These are phyloP conservation scores for Pitangus sulphuratus DNA, from an alignment of 2,797 vertebrate species.

Conservation along the genomic window DNA sequence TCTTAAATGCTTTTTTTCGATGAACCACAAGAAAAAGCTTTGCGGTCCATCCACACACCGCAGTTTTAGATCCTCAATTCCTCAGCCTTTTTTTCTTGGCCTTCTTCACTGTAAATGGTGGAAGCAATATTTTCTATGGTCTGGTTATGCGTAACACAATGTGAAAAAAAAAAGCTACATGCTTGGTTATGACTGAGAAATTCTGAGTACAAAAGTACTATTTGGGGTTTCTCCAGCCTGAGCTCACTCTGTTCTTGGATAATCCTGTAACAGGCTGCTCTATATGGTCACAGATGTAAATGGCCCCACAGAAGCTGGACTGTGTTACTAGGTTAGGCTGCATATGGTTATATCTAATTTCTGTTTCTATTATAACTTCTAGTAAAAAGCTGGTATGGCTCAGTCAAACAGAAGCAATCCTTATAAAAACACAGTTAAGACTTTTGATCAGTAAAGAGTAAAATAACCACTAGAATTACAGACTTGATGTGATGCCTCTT, in stretches of 20 bases:
- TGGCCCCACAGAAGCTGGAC: not conserved
- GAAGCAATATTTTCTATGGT: not conserved
- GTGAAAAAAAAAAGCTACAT: not conserved
- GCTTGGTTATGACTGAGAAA: not conserved
- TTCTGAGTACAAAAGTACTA: not conserved
- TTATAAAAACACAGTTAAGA: not conserved
- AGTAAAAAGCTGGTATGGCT: not conserved
- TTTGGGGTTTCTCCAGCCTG: constrained; percentile 16
- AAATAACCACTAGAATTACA: not conserved
- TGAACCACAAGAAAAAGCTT: constrained; percentile 37
- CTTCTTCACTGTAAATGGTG: not conserved
- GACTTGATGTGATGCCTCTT: not conserved
- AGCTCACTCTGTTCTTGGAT: constrained; percentile 8
- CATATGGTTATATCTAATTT: not conserved
- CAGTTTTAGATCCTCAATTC: not conserved
- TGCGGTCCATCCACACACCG: not conserved
- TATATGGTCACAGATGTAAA: not conserved
- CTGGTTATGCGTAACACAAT: not conserved
- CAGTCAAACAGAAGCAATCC: not conserved
- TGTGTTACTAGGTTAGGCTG: not conserved
- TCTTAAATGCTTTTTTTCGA: not conserved
- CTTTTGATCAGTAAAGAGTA: not conserved
- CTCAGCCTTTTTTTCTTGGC: not conserved
- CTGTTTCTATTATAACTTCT: not conserved
- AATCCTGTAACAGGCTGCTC: not conserved